Evolutionary conservation across 2,888 invertebrate species (phyloP).

Genomic region (Drosophila monieri): DNA sequence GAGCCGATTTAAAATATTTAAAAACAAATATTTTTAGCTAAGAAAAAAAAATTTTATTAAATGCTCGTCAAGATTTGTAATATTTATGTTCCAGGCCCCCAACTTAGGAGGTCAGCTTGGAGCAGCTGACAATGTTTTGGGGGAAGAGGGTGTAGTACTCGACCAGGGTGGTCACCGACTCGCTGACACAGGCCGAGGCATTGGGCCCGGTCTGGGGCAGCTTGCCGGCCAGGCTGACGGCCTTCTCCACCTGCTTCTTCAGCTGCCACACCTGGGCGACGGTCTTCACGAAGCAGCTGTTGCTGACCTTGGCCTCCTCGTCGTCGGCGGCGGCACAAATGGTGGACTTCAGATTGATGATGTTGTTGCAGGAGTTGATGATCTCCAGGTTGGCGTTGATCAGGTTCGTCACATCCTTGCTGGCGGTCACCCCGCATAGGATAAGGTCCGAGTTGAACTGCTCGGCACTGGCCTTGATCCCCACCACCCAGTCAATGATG

Average conservation of each 20-base stretch:
- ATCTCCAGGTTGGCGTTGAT: slow-evolving; percentile 59
- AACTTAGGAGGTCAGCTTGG: slow-evolving; percentile 56
- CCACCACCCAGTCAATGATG: slow-evolving; percentile 59
- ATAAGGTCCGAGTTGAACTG: slow-evolving; percentile 51
- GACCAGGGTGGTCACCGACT: slow-evolving; percentile 49
- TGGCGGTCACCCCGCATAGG: slow-evolving; percentile 57
- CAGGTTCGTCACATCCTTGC: slow-evolving; percentile 58
- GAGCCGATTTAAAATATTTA: background rate
- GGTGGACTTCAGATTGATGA: slow-evolving; percentile 55
- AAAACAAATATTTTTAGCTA: background rate
- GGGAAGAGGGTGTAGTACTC: slow-evolving; percentile 64
- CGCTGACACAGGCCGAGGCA: slow-evolving; percentile 50
- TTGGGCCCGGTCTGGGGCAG: slow-evolving; percentile 62
- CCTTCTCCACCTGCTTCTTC: slow-evolving; percentile 46
- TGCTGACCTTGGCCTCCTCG: slow-evolving; percentile 15
- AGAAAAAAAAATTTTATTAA: background rate
- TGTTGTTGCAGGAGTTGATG: slow-evolving; percentile 51
- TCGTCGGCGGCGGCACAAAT: slow-evolving; percentile 51
- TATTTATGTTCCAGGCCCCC: background rate
- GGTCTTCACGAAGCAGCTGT: slow-evolving; percentile 52
- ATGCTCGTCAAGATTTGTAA: slow-evolving; percentile 5
- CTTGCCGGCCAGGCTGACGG: slow-evolving; percentile 52
- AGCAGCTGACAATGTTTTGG: slow-evolving; percentile 56
- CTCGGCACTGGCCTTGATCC: slow-evolving; percentile 53
- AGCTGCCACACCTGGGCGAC: slow-evolving; percentile 46